These are phyloP conservation scores for Anthonomus grandis DNA, from an alignment of 1,140 invertebrate genomes.

Conservation along the genomic window DNA sequence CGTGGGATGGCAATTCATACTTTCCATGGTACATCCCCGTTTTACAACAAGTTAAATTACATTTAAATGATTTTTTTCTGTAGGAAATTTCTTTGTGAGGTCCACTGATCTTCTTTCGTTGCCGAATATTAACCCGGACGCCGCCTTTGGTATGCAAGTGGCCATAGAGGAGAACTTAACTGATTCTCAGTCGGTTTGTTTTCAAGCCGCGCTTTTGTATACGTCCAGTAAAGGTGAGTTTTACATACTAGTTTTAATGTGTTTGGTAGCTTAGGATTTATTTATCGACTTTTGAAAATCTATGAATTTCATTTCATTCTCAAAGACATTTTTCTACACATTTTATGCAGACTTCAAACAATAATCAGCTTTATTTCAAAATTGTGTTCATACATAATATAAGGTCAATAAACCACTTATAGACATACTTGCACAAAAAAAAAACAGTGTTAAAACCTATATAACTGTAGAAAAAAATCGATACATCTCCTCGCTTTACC, in stretches of 20 bases:
- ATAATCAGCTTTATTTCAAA: too few relatives aligned
- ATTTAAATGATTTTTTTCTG: not conserved
- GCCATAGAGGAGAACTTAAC: constrained; percentile 88
- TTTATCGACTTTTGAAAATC: not conserved
- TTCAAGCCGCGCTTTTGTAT: constrained; percentile 97
- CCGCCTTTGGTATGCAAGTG: constrained; percentile 97
- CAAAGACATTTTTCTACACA: too few relatives aligned
- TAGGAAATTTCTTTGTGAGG: constrained; percentile 93
- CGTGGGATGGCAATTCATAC: constrained; percentile 91
- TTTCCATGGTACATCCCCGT: constrained; percentile 75
- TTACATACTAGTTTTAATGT: not conserved
- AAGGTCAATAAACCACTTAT: too few relatives aligned
- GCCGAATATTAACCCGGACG: constrained; percentile 97
- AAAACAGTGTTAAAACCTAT: too few relatives aligned
- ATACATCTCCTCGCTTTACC: too few relatives aligned
- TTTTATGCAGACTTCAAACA: too few relatives aligned
- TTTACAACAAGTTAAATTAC: not conserved
- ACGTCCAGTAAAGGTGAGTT: constrained; percentile 85
- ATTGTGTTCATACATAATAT: too few relatives aligned
- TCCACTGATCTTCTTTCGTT: constrained; percentile 95
- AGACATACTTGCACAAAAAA: too few relatives aligned
- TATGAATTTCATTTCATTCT: too few relatives aligned
- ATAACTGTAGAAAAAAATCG: too few relatives aligned
- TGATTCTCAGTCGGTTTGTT: constrained; percentile 86
- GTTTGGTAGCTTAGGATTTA: not conserved